These are phyloP conservation scores for Frankliniella fusca DNA, from an alignment of 2,888 invertebrate species.

Conservation along the genomic window DNA sequence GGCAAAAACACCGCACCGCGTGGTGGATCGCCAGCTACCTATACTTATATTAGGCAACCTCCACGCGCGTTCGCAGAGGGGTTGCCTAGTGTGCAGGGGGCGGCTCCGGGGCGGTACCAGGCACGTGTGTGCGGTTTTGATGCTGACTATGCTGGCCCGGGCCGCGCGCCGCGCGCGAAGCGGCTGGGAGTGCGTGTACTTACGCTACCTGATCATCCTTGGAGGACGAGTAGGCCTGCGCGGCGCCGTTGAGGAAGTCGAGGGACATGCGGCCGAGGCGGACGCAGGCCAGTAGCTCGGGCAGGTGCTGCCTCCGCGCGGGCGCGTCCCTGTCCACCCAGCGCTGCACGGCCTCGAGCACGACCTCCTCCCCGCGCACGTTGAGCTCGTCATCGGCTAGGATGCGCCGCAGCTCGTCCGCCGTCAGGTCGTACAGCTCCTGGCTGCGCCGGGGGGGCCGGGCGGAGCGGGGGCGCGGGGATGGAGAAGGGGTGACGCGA, in stretches of 20 bases:
- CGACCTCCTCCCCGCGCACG: conserved; percentile 65
- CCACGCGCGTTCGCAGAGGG: neutral
- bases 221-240: conserved; percentile 55
- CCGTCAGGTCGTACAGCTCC: conserved; percentile 59
- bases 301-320: conserved; percentile 54
- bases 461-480: neutral
- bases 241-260: conserved; percentile 55
- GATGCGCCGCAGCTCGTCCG: conserved; percentile 60
- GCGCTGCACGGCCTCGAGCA: conserved; percentile 66
- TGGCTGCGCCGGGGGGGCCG: conserved; percentile 44
- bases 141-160: too few relatives aligned
- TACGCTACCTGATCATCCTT: conserved; percentile 51
- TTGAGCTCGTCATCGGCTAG: conserved; percentile 68
- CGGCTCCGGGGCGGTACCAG: too few relatives aligned
- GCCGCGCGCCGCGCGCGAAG: too few relatives aligned
- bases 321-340: conserved; percentile 63
- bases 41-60: neutral
- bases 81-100: too few relatives aligned
- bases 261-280: conserved; percentile 63
- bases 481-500: too few relatives aligned
- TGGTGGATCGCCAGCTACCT: too few relatives aligned
- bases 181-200: neutral
- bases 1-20: neutral
- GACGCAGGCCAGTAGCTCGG: conserved; percentile 60
- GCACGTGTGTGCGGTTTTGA: too few relatives aligned